Percentiles rank a stretch among this genome's conserved stretches.
phyloP scores from a whole-genome alignment of 2,888 invertebrate genomes.

The Stenodema calcarata region DNA sequence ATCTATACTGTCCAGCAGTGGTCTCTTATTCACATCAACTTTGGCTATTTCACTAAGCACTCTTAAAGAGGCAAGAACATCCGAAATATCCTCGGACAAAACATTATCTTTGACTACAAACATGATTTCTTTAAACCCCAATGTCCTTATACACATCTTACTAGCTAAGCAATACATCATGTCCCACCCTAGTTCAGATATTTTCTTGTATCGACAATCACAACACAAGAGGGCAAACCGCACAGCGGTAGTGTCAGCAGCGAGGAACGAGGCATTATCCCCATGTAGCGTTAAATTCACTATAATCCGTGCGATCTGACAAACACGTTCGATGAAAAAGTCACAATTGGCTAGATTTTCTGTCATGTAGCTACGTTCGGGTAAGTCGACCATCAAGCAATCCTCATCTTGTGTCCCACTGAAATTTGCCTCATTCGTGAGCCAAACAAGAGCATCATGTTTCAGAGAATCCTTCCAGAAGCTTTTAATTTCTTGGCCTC shows the following conservation, averaged over 20 bases:
- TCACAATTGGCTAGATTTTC: constrained; percentile 29
- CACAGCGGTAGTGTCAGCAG: constrained; percentile 6
- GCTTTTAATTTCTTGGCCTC: constrained; percentile 13
- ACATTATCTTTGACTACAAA: constrained; percentile 23
- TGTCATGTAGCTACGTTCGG: constrained; percentile 25
- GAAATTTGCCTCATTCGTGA: constrained; percentile 33
- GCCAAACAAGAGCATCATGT: constrained; percentile 17
- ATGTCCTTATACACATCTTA: constrained; percentile 27
- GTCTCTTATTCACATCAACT: not conserved
- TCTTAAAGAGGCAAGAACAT: constrained; percentile 33
- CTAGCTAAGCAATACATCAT: constrained; percentile 4
- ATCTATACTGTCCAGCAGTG: constrained; percentile 15
- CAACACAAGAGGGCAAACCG: constrained; percentile 36
- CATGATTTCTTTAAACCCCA: not conserved
- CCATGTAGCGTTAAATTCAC: constrained; percentile 3
- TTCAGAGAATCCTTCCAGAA: constrained; percentile 42
- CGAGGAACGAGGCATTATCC: constrained; percentile 6
- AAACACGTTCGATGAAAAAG: constrained; percentile 18
- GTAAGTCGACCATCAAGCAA: constrained; percentile 29
- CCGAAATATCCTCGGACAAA: constrained; percentile 20
- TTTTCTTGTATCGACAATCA: constrained; percentile 22
- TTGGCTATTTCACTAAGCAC: constrained; percentile 36
- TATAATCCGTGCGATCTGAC: constrained; percentile 23
- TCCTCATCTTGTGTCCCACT: constrained; percentile 8
- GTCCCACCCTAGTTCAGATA: constrained; percentile 42